Percentiles rank a stretch among this genome's conserved stretches.
Evolutionary conservation across 2,797 vertebrate genomes (phyloP).

Genomic region (Anguilla megastoma): DNA sequence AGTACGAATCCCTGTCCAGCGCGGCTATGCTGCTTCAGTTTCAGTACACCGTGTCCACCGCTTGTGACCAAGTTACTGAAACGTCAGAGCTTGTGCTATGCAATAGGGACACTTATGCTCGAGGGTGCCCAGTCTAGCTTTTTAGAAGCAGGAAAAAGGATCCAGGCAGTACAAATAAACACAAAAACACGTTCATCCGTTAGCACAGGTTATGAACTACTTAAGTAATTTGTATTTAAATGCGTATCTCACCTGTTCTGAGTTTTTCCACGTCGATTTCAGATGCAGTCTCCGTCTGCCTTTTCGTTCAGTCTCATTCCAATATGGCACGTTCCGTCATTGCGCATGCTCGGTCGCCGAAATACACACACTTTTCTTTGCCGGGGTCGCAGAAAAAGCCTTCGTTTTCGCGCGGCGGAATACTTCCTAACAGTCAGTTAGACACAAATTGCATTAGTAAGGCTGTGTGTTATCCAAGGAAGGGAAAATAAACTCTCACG

Average conservation of each 20-base stretch:
- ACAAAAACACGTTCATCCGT: constrained; percentile 58
- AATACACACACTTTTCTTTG: constrained; percentile 63
- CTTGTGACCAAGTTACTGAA: constrained; percentile 73
- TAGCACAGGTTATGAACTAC: constrained; percentile 59
- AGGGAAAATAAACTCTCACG: background rate
- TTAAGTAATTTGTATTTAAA: constrained; percentile 70
- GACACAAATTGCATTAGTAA: constrained; percentile 20
- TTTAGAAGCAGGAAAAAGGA: constrained; percentile 82
- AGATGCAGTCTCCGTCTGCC: constrained; percentile 79
- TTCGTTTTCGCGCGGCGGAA: constrained; percentile 11
- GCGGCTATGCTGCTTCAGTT: constrained; percentile 37
- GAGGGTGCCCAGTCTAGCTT: constrained; percentile 73
- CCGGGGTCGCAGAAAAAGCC: constrained; percentile 46
- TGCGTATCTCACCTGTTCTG: constrained; percentile 81
- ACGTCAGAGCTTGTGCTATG: constrained; percentile 72
- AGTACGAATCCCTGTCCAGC: constrained; percentile 28
- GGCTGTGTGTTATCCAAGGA: constrained; percentile 25
- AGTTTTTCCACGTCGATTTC: constrained; percentile 84
- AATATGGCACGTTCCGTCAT: constrained; percentile 88
- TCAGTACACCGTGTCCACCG: constrained; percentile 60
- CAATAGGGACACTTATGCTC: constrained; percentile 74
- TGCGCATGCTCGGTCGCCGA: constrained; percentile 77
- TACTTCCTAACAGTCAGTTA: constrained; percentile 28
- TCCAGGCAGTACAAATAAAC: constrained; percentile 57
- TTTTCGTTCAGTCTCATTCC: constrained; percentile 91